Base-by-base conservation (phyloP, 2,113 vertebrate genomes). In the Tautogolabrus adspersus region DNA sequence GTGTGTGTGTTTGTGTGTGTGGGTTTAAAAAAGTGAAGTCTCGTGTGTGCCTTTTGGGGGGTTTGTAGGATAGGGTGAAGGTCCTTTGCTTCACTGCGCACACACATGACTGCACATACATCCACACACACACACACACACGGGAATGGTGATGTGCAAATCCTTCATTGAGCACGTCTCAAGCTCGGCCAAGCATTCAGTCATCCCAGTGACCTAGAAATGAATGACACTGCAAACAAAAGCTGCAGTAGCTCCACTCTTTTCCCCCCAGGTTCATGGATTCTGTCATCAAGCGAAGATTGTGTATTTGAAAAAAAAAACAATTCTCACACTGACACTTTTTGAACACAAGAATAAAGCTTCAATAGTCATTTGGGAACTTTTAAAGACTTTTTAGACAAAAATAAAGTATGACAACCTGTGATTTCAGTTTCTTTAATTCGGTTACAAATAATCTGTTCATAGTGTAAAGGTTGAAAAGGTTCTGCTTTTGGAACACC, bases 201-300 rank as follows among this genome's bases (percentile, higher is more conserved):
- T 67, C 72, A 77, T 79, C 66, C 65, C 79, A 77, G 71, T 91
- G 92, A 93, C 90, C 93, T 89, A 90, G 87, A 93, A 93, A 91
- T 79, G 77, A 89, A 65, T 86, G 83, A 79, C 87, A 79, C 51
- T 66, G 44, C 66, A 63, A 78, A 79, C 68, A 75, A 72, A 78
- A 84, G 63, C 87, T 66, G 60, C 74, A 81, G 59, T 15, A 57
- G 30, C 51, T 34, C 44, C 11, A 44, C 44, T 78, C 2, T 23
- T 57, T 58, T 87, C 61, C 47, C 49, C 56, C 2, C 8, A 64
- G 63, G 86, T 82, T 77, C 59, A 66, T n/a, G 26, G 65, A 71
- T 57, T 47, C 54, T 79, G 68, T 57, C 72, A 67, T 75, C 2
- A 26, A 34, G 54, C 59, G 72, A 23, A 63, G 23, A 26, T 18